Evolutionary conservation across 2,113 vertebrate species (phyloP).

Genomic region (Clarias macrocephalus): DNA sequence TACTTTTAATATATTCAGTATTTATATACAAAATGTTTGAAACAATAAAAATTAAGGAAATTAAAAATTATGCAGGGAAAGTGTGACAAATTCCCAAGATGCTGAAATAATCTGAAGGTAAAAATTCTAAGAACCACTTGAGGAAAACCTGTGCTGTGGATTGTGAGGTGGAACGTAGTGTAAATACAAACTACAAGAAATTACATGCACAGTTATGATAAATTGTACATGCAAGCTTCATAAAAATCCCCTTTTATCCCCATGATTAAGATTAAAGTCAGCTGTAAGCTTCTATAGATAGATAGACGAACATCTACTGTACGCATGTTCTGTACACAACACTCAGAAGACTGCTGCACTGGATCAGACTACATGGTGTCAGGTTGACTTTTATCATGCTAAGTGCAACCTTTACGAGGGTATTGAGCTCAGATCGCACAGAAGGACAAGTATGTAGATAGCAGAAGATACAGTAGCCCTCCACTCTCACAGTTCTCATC

Average conservation of each 20-base stretch:
- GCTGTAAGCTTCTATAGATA: not conserved
- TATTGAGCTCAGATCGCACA: constrained; percentile 20
- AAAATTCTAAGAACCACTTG: not conserved
- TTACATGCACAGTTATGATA: not conserved
- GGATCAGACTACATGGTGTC: not conserved
- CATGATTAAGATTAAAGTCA: not conserved
- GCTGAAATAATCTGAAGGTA: not conserved
- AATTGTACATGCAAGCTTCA: not conserved
- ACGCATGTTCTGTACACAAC: not conserved
- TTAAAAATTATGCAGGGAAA: not conserved
- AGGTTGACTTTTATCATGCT: constrained; percentile 31
- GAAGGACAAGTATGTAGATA: constrained; percentile 19
- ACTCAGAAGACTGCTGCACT: not conserved
- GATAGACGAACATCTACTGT: not conserved
- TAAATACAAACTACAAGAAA: not conserved
- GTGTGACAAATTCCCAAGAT: not conserved
- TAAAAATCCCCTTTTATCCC: not conserved
- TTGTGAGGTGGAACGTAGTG: not conserved
- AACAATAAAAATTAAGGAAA: too few species aligned
- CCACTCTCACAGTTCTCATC: constrained; percentile 49
- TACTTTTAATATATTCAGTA: too few species aligned
- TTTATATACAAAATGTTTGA: too few species aligned
- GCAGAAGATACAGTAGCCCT: constrained; percentile 21
- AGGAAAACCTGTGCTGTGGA: not conserved
- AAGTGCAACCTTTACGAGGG: constrained; percentile 30